These are phyloP conservation scores for Holotrichia oblita DNA, from an alignment of 1,140 invertebrate species.

Conservation along the genomic window DNA sequence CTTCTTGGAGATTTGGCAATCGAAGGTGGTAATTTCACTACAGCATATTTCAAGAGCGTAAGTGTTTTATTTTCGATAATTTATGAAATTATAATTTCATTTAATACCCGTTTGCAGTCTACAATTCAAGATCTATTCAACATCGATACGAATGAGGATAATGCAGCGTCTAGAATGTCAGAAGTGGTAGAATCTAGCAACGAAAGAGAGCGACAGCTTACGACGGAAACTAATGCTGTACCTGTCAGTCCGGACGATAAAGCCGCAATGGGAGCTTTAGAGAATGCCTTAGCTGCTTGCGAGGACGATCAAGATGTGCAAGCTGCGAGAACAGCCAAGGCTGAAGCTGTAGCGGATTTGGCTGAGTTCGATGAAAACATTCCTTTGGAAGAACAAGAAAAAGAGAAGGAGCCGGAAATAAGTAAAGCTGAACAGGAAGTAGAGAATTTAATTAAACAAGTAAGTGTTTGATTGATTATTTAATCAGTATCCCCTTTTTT, in stretches of 20 bases:
- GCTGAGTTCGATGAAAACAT: constrained; percentile 98
- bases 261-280: constrained; percentile 74
- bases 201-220: constrained; percentile 61
- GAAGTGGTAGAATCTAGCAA: constrained; percentile 66
- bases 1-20: constrained; percentile 97
- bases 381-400: constrained; percentile 81
- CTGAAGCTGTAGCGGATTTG: constrained; percentile 92
- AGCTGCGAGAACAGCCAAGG: constrained; percentile 88
- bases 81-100: neutral
- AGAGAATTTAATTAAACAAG: constrained; percentile 84
- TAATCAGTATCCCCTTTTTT: no score
- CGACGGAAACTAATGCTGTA: constrained; percentile 18
- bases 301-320: constrained; percentile 95
- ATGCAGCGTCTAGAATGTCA: constrained; percentile 67
- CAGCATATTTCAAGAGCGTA: constrained; percentile 95
- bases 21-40: constrained; percentile 98
- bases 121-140: constrained; percentile 94
- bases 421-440: constrained; percentile 87
- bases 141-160: constrained; percentile 75
- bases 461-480: constrained; percentile 68
- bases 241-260: constrained; percentile 65
- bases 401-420: constrained; percentile 67
- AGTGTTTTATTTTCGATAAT: constrained; percentile 52
- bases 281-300: constrained; percentile 86
- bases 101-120: constrained; percentile 67